A percentile compares a stretch with the other conserved stretches of the same genome.
These are phyloP conservation scores for Hemithea aestivaria DNA, from an alignment of 2,888 invertebrate genomes.

Conservation along the genomic window DNA sequence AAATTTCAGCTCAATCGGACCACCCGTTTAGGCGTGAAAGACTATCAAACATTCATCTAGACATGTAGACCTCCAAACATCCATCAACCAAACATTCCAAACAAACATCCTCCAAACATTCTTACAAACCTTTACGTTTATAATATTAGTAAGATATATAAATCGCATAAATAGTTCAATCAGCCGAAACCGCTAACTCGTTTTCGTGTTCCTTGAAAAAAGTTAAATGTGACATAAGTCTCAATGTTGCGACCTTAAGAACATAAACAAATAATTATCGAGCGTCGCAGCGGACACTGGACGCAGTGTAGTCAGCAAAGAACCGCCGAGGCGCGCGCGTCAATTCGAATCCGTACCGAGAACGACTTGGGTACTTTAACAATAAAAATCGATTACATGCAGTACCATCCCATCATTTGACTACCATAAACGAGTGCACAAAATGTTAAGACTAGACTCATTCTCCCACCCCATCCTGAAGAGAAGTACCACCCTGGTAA, in stretches of 20 bases:
- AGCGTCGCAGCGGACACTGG: conserved; percentile 4
- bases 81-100: too few relatives aligned
- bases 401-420: conserved; percentile 9
- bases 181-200: too few relatives aligned
- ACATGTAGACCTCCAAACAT: too few relatives aligned
- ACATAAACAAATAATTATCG: conserved; percentile 25
- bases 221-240: conserved; percentile 1
- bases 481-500: conserved; percentile 41
- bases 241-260: conserved; percentile 20
- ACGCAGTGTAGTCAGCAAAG: conserved; percentile 4
- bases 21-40: too few relatives aligned
- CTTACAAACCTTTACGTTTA: too few relatives aligned
- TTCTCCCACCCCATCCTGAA: conserved; percentile 33
- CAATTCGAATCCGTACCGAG: conserved; percentile 1
- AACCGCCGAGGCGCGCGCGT: conserved; percentile 12
- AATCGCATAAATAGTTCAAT: too few relatives aligned
- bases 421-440: conserved; percentile 15
- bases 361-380: too few relatives aligned
- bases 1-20: too few relatives aligned
- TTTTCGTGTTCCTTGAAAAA: too few relatives aligned
- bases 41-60: too few relatives aligned
- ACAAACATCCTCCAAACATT: too few relatives aligned
- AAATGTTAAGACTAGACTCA: conserved; percentile 35
- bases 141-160: too few relatives aligned
- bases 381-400: conserved; percentile 7